These are phyloP conservation scores for Caranx melampygus DNA, from an alignment of 2,113 vertebrate genomes.

Conservation along the genomic window DNA sequence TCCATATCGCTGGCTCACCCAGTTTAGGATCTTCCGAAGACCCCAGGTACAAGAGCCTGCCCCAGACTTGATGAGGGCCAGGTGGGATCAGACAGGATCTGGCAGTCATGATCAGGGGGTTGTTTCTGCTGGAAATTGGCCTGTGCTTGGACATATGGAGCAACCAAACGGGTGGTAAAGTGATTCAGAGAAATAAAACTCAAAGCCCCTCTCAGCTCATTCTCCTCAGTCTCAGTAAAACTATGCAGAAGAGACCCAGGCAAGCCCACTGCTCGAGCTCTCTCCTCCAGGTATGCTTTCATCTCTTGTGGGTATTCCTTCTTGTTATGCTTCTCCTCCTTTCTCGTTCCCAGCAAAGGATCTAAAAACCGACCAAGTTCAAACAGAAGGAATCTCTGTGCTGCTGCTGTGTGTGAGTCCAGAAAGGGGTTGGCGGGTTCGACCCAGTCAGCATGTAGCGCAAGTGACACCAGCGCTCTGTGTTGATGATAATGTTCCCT, in stretches of 20 bases:
- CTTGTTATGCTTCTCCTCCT: slow-evolving; percentile 79
- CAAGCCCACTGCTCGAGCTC: slow-evolving; percentile 71
- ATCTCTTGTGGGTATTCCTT: slow-evolving; percentile 86
- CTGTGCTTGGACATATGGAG: slow-evolving; percentile 66
- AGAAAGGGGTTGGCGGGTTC: slow-evolving; percentile 92
- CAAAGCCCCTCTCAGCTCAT: slow-evolving; percentile 86
- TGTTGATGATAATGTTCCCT: slow-evolving; percentile 77
- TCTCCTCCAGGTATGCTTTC: slow-evolving; percentile 82
- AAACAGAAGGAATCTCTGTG: slow-evolving; percentile 89
- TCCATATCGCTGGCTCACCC: slow-evolving; percentile 89
- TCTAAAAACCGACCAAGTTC: slow-evolving; percentile 93
- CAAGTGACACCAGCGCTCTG: slow-evolving; percentile 86
- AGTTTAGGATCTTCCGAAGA: slow-evolving; percentile 86
- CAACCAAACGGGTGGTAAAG: slow-evolving; percentile 93
- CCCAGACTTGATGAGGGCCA: slow-evolving; percentile 85
- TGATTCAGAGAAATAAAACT: slow-evolving; percentile 94
- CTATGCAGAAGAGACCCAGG: slow-evolving; percentile 79
- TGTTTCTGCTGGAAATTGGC: slow-evolving; percentile 69
- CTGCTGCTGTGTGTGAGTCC: slow-evolving; percentile 84
- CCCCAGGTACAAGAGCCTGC: slow-evolving; percentile 89
- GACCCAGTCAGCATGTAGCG: slow-evolving; percentile 93
- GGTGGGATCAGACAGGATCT: slow-evolving; percentile 88
- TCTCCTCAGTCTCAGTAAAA: slow-evolving; percentile 85
- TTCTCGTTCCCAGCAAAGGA: slow-evolving; percentile 86
- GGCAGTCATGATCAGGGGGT: slow-evolving; percentile 81